These are phyloP conservation scores for Agonopterix alstromeriana DNA, from an alignment of 2,888 invertebrate species.

Conservation along the genomic window DNA sequence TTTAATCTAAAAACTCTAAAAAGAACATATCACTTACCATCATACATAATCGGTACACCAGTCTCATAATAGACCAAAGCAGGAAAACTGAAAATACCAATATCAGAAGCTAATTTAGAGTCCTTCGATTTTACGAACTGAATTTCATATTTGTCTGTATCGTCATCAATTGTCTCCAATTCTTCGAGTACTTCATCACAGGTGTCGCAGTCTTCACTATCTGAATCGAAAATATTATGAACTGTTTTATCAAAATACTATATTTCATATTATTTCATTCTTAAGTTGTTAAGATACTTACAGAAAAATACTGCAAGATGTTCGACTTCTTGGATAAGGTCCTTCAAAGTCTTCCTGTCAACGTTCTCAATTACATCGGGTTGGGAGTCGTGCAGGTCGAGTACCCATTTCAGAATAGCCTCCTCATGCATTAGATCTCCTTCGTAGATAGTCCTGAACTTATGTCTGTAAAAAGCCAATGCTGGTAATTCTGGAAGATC, in stretches of 20 bases:
- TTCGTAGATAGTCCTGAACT: slow-evolving; percentile 91
- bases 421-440: slow-evolving; percentile 96
- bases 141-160: slow-evolving; percentile 93
- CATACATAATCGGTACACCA: slow-evolving; percentile 95
- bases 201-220: slow-evolving; percentile 90
- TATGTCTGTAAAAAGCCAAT: slow-evolving; percentile 90
- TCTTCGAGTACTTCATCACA: slow-evolving; percentile 91
- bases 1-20: too few relatives aligned
- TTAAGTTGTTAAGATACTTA: slow-evolving; percentile 59
- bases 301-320: slow-evolving; percentile 95
- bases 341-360: slow-evolving; percentile 92
- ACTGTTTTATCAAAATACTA: not conserved
- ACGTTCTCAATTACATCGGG: slow-evolving; percentile 95
- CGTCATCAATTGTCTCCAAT: slow-evolving; percentile 93
- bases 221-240: slow-evolving; percentile 54
- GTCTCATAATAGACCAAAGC: slow-evolving; percentile 95
- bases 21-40: slow-evolving; percentile 81
- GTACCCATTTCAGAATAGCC: slow-evolving; percentile 92
- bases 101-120: slow-evolving; percentile 90
- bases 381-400: slow-evolving; percentile 87
- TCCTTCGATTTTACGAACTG: slow-evolving; percentile 96
- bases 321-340: slow-evolving; percentile 92
- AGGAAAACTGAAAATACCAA: slow-evolving; percentile 94
- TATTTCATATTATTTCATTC: not conserved
- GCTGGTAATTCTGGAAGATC: slow-evolving; percentile 89